A percentile compares a stretch with the other conserved stretches of the same genome.
phyloP scores from a whole-genome alignment of 2,113 vertebrate species.

The Falcunculus frontatus region DNA sequence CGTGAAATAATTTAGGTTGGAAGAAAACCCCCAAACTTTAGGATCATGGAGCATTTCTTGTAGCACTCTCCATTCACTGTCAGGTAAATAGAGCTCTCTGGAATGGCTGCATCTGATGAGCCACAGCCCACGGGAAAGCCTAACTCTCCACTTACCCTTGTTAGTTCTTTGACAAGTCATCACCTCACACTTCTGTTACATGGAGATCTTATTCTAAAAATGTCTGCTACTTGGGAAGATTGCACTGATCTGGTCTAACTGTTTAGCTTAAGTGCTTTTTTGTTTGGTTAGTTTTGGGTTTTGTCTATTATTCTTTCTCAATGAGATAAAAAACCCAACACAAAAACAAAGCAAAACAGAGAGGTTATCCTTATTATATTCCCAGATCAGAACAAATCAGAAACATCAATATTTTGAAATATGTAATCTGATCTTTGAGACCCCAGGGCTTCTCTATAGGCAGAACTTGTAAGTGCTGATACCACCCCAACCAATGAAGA shows the following conservation, averaged over 20 bases:
- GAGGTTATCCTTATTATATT: neutral
- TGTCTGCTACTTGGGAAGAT: neutral
- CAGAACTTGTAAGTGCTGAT: neutral
- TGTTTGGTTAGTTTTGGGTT: neutral
- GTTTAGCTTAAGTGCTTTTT: neutral
- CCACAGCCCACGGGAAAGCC: neutral
- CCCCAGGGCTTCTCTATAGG: neutral
- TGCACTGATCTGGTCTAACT: neutral
- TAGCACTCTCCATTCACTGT: neutral
- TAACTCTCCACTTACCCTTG: neutral
- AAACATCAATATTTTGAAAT: slow-evolving; percentile 11
- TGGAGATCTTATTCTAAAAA: neutral
- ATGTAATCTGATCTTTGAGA: neutral
- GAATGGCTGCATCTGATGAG: neutral
- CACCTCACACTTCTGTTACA: neutral
- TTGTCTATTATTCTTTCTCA: neutral
- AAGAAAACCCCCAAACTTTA: too few relatives aligned
- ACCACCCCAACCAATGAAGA: neutral
- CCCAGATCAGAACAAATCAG: neutral
- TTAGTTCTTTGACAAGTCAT: neutral
- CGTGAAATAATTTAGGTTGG: neutral
- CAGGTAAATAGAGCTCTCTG: neutral
- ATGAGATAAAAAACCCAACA: neutral
- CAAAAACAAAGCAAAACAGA: neutral
- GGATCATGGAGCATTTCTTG: neutral